A percentile compares a stretch with the other conserved stretches of the same genome.
phyloP scores from a whole-genome alignment of 1,140 invertebrate species.

The Drosophila pallidifrons region DNA sequence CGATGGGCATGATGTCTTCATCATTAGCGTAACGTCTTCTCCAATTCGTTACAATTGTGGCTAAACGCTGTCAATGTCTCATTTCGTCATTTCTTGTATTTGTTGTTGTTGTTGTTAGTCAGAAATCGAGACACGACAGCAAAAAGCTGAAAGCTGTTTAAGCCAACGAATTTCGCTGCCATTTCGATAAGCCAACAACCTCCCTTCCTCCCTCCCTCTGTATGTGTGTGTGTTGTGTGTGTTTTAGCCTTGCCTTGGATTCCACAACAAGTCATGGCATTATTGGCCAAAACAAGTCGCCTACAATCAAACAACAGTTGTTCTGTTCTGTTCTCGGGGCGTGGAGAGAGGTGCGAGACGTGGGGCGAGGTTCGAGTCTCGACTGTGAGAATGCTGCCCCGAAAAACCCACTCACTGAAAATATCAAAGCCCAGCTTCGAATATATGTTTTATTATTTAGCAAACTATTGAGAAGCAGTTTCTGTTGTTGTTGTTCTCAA shows the following conservation, averaged over 20 bases:
- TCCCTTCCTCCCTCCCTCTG: background rate
- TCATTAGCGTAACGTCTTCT: conserved; percentile 21
- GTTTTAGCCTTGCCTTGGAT: conserved; percentile 69
- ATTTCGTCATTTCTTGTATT: conserved; percentile 35
- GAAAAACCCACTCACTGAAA: conserved; percentile 69
- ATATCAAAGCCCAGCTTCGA: conserved; percentile 22
- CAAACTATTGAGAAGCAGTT: conserved; percentile 60
- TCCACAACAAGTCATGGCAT: conserved; percentile 77
- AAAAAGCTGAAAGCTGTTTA: conserved; percentile 62
- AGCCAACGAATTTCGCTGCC: conserved; percentile 68
- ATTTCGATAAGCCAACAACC: conserved; percentile 50
- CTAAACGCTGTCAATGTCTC: conserved; percentile 38
- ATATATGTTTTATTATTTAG: conserved; percentile 70
- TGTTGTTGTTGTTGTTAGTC: conserved; percentile 20
- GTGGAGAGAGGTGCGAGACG: background rate
- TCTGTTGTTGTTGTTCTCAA: conserved; percentile 42
- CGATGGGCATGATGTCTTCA: conserved; percentile 43
- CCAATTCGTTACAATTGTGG: conserved; percentile 64
- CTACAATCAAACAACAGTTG: conserved; percentile 62
- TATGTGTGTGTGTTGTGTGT: background rate
- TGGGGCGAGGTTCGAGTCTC: conserved; percentile 2
- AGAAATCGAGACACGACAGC: conserved; percentile 34
- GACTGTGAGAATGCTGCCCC: conserved; percentile 67
- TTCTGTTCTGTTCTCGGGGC: conserved; percentile 20
- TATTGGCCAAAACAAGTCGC: conserved; percentile 82